Conservation (phyloP, 2,113 vertebrate species). For the Dipodomys merriami region DNA sequence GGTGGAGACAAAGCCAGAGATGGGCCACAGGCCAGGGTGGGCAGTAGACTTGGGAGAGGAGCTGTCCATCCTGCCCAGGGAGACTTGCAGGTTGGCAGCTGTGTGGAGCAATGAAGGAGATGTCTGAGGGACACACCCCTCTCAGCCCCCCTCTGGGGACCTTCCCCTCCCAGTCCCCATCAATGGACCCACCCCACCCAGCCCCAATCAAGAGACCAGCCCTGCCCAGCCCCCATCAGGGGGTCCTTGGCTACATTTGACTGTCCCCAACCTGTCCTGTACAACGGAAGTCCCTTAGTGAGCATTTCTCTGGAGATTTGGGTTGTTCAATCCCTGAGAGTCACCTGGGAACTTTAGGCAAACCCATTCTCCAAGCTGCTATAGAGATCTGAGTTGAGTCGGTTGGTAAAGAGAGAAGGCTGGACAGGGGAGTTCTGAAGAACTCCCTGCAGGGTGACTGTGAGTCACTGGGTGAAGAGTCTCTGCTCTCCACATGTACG, state of each 20-base stretch:
- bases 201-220: no score
- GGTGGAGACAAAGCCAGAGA: background rate
- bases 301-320: background rate
- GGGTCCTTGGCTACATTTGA: background rate
- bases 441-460: background rate
- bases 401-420: no score
- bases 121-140: accelerated
- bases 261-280: no score
- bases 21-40: background rate
- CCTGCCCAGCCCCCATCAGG: no score
- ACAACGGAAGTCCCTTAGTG: background rate
- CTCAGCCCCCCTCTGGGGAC: background rate
- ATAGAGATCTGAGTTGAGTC: background rate
- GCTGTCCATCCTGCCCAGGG: accelerated
- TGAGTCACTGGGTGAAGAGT: background rate
- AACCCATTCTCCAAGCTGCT: background rate
- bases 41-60: background rate
- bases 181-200: no score
- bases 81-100: accelerated
- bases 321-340: no score
- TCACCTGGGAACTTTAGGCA: background rate
- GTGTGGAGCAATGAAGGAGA: no score
- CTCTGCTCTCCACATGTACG: background rate
- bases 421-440: background rate
- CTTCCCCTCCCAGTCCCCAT: no score